These are phyloP conservation scores for Phortica variegata DNA, from an alignment of 1,140 invertebrate species.

Conservation along the genomic window DNA sequence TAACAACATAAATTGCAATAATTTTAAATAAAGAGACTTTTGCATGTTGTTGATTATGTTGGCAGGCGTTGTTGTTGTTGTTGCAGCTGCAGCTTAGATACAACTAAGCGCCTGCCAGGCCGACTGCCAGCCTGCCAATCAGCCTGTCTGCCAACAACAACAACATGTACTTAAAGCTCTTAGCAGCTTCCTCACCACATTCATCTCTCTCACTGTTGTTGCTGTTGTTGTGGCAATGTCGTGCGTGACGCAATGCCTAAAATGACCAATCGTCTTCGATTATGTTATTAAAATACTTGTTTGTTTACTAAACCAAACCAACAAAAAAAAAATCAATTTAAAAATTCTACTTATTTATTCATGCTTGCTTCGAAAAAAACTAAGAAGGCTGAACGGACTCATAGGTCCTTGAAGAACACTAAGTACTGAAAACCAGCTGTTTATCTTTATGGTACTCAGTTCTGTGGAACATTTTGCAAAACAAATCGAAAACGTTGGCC, in stretches of 20 bases:
- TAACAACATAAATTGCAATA: constrained; percentile 1
- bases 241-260: neutral
- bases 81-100: neutral
- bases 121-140: too few species aligned
- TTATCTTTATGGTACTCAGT: too few species aligned
- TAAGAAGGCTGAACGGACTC: too few species aligned
- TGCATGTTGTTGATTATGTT: too few species aligned
- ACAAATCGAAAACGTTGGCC: too few species aligned
- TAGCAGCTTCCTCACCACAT: neutral
- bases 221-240: constrained; percentile 2
- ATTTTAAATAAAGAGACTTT: neutral
- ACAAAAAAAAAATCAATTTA: constrained; percentile 19
- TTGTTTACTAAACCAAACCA: constrained; percentile 29
- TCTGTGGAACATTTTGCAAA: too few species aligned
- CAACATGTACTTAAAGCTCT: neutral
- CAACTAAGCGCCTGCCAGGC: neutral
- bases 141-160: too few species aligned
- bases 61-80: too few species aligned
- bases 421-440: too few species aligned
- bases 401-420: too few species aligned
- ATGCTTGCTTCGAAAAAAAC: too few species aligned
- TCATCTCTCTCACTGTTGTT: neutral
- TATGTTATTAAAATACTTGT: constrained; percentile 48
- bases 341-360: neutral
- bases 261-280: constrained; percentile 33